phyloP scores from a whole-genome alignment of 2,113 vertebrate species.

The Laticauda laticaudata region DNA sequence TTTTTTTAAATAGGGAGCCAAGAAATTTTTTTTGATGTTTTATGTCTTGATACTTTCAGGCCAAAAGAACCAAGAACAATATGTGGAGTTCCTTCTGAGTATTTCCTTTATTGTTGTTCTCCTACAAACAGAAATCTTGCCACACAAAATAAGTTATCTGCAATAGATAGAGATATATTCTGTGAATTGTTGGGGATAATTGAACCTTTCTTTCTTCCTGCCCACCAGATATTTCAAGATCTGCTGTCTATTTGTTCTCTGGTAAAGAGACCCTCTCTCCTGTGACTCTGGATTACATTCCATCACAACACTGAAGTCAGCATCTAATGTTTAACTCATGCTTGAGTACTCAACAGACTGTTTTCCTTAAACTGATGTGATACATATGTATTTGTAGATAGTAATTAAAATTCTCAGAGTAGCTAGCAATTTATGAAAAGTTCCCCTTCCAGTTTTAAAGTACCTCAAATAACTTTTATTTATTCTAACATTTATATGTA shows the following conservation, averaged over 20 bases:
- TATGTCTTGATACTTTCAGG: not conserved
- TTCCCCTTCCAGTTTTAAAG: fast-evolving
- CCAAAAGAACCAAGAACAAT: not conserved
- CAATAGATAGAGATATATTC: not conserved
- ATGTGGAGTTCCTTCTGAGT: not conserved
- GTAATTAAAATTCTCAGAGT: not conserved
- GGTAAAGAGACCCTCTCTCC: not conserved
- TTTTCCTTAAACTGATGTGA: slow-evolving; percentile 5
- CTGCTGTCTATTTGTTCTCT: not conserved
- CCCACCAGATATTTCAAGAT: not conserved
- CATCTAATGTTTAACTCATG: not conserved
- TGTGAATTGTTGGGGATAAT: not conserved
- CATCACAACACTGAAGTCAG: not conserved
- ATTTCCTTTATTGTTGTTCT: not conserved
- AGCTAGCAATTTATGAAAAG: slow-evolving; percentile 1
- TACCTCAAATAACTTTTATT: fast-evolving
- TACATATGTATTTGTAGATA: slow-evolving; percentile 19
- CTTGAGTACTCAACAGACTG: slow-evolving; percentile 2
- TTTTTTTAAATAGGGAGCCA: slow-evolving; percentile 19
- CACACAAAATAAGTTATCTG: not conserved
- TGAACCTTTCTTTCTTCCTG: not conserved
- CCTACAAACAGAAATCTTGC: not conserved
- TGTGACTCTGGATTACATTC: not conserved
- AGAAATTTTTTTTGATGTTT: not conserved
- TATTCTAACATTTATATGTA: slow-evolving; percentile 18